Conservation (phyloP, 1,140 invertebrate genomes). For the Armadillidium nasatum region DNA sequence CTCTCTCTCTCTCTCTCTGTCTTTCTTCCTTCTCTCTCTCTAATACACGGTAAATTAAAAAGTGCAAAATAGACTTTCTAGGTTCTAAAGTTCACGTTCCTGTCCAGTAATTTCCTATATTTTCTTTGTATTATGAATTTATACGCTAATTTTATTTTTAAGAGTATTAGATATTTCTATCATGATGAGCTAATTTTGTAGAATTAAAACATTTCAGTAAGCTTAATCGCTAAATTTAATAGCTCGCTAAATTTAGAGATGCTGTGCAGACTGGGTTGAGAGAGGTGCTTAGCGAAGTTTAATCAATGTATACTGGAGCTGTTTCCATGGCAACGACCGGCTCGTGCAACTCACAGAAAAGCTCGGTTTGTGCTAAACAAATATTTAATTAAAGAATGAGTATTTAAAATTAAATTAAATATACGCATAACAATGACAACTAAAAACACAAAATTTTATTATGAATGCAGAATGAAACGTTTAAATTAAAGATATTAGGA, state of each 20-base stretch:
- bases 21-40: not conserved
- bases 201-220: not conserved
- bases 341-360: not conserved
- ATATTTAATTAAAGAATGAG: too few relatives aligned
- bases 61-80: not conserved
- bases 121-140: not conserved
- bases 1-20: too few relatives aligned
- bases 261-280: not conserved
- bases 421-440: too few relatives aligned
- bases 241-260: not conserved
- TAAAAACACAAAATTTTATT: too few relatives aligned
- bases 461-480: too few relatives aligned
- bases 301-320: constrained; percentile 3
- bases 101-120: too few relatives aligned
- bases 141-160: not conserved
- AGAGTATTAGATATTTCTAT: not conserved
- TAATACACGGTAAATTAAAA: not conserved
- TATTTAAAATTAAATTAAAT: too few relatives aligned
- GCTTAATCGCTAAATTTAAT: not conserved
- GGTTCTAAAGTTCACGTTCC: not conserved
- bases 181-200: not conserved
- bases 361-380: too few relatives aligned
- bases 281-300: constrained; percentile 3
- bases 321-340: not conserved
- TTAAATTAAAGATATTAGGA: too few relatives aligned